phyloP scores from a whole-genome alignment of 2,888 invertebrate species.

The Pachliopta kotzebuea region DNA sequence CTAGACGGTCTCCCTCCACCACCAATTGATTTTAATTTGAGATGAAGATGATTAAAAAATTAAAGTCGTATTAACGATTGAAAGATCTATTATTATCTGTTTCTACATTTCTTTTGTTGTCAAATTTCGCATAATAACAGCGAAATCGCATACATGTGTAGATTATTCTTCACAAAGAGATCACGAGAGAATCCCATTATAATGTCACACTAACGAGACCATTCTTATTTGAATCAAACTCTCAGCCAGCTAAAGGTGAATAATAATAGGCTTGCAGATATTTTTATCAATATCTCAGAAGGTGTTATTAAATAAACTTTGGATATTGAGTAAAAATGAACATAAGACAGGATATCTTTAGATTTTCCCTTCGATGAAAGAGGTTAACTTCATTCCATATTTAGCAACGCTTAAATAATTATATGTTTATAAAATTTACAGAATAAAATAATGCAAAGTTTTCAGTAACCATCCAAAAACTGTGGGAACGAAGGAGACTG shows the following conservation, averaged over 20 bases:
- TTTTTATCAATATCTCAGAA: too few relatives aligned
- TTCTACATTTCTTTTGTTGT: not conserved
- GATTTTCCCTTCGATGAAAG: not conserved
- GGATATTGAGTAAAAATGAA: not conserved
- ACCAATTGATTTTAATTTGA: too few relatives aligned
- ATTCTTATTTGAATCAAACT: not conserved
- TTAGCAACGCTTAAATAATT: not conserved
- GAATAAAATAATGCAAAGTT: not conserved
- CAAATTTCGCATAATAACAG: not conserved
- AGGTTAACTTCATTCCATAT: not conserved
- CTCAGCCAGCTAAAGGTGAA: not conserved
- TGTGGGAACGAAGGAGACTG: conserved; percentile 16
- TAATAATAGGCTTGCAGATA: too few relatives aligned
- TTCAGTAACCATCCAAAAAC: conserved; percentile 8
- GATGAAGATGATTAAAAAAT: too few relatives aligned
- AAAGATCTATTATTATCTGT: not conserved
- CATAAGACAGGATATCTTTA: not conserved
- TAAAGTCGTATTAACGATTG: too few relatives aligned
- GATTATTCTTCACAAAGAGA: not conserved
- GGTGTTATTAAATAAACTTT: too few relatives aligned
- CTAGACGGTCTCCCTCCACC: too few relatives aligned
- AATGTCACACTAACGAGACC: not conserved
- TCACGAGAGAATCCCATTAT: not conserved
- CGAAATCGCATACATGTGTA: not conserved
- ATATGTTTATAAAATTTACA: not conserved